A percentile compares a stretch with the other conserved stretches of the same genome.
These are phyloP conservation scores for Melieria omissa DNA, from an alignment of 2,888 invertebrate genomes.

Conservation along the genomic window DNA sequence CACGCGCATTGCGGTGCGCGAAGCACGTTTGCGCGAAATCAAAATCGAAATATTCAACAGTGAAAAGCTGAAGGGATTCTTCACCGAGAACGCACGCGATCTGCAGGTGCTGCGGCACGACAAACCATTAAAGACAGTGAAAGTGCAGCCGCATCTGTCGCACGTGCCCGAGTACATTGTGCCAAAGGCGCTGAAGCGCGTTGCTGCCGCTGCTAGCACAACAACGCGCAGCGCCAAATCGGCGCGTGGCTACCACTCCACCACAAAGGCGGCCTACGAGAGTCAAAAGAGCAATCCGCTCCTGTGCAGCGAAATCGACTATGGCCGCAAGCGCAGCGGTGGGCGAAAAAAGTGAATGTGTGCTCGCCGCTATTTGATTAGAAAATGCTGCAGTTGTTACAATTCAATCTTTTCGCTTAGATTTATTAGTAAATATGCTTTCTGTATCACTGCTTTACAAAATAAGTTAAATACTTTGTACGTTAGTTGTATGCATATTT, in stretches of 20 bases:
- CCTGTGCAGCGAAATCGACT: constrained; percentile 63
- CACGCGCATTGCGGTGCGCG: constrained; percentile 91
- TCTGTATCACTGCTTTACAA: constrained; percentile 26
- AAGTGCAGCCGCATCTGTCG: constrained; percentile 83
- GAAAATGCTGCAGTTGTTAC: not conserved
- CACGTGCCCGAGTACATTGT: constrained; percentile 94
- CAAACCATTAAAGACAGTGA: constrained; percentile 85
- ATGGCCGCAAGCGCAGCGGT: constrained; percentile 53
- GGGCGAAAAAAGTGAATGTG: constrained; percentile 26
- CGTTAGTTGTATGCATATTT: constrained; percentile 24
- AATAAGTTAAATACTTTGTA: constrained; percentile 29
- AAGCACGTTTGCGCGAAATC: constrained; percentile 95
- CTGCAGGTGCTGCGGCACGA: constrained; percentile 86
- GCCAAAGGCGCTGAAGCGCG: constrained; percentile 78
- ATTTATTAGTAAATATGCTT: constrained; percentile 10
- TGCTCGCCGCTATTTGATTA: not conserved
- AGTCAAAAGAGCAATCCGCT: constrained; percentile 61
- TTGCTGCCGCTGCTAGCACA: constrained; percentile 63
- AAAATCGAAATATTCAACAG: constrained; percentile 93
- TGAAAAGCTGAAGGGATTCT: constrained; percentile 90
- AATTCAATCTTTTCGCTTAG: constrained; percentile 21
- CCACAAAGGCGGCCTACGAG: constrained; percentile 60
- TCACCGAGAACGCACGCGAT: constrained; percentile 92
- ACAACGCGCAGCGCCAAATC: constrained; percentile 40
- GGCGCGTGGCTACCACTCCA: constrained; percentile 48